Conservation (phyloP, 2,113 vertebrate genomes). For the Caloenas nicobarica region DNA sequence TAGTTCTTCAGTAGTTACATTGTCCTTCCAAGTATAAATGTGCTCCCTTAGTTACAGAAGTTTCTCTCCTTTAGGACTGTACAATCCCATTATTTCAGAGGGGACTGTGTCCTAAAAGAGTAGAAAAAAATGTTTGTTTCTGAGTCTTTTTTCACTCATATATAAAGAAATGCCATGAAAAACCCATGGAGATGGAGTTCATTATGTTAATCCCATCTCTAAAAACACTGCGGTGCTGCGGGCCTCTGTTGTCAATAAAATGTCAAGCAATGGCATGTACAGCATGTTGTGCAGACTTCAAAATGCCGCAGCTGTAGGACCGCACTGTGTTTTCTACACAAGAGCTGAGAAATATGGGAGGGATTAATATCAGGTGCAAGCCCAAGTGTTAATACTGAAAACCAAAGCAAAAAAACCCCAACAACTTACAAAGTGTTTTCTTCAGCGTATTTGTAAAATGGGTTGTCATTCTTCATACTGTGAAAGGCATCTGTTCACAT, state of each 20-base stretch:
- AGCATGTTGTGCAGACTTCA: slow-evolving; percentile 3
- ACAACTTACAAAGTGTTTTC: background rate
- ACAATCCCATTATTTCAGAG: background rate
- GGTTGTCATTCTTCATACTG: background rate
- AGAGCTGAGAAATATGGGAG: slow-evolving; percentile 9
- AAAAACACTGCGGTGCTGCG: background rate
- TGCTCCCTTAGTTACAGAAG: background rate
- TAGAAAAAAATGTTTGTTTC: background rate
- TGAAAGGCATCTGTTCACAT: background rate
- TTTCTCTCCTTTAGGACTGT: background rate
- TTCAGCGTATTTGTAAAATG: background rate
- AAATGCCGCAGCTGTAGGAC: background rate
- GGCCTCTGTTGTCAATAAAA: slow-evolving; percentile 57
- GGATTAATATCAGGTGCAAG: background rate
- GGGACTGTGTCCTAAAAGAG: background rate
- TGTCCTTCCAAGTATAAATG: background rate
- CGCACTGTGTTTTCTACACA: background rate
- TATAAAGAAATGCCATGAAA: slow-evolving; percentile 31
- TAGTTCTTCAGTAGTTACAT: background rate
- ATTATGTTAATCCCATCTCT: slow-evolving; percentile 62
- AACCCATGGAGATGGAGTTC: slow-evolving; percentile 10
- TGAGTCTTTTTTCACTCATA: background rate
- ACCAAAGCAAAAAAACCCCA: background rate
- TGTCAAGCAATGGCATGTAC: slow-evolving; percentile 51
- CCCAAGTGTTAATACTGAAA: background rate